phyloP scores from a whole-genome alignment of 2,888 invertebrate genomes.

The Pterostichus niger region DNA sequence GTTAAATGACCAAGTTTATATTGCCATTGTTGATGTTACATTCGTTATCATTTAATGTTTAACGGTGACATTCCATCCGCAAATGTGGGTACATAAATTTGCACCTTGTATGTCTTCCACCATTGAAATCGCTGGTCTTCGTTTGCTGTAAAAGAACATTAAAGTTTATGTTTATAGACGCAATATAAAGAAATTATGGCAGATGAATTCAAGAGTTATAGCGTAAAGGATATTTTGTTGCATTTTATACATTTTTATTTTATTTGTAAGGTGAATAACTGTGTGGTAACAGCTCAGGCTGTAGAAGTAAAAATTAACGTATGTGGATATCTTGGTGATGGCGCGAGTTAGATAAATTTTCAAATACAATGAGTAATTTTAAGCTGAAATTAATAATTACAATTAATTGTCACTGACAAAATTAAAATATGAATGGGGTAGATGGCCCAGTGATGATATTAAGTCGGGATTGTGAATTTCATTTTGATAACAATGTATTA shows the following conservation, averaged over 20 bases:
- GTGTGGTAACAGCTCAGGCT: no score
- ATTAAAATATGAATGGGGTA: no score
- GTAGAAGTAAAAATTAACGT: no score
- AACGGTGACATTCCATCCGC: slow-evolving; percentile 60
- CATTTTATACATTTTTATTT: slow-evolving; percentile 3
- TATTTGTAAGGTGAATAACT: no score
- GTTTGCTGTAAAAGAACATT: slow-evolving; percentile 41
- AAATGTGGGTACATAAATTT: slow-evolving; percentile 61
- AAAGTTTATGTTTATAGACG: slow-evolving; percentile 46
- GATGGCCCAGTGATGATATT: no score
- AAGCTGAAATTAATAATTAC: no score
- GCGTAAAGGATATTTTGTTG: slow-evolving; percentile 23
- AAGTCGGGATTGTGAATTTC: no score
- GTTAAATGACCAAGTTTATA: slow-evolving; percentile 22
- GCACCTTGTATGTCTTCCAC: slow-evolving; percentile 54
- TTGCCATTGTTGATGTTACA: slow-evolving; percentile 26
- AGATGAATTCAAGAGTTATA: slow-evolving; percentile 8
- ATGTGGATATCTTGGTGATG: no score
- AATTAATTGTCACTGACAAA: no score
- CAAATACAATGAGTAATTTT: no score
- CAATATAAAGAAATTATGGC: slow-evolving; percentile 42
- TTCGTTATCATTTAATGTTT: slow-evolving; percentile 58
- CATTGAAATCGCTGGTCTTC: slow-evolving; percentile 18
- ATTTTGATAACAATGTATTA: no score
- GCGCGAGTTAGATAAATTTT: no score